Percentiles rank a stretch among this genome's conserved stretches.
phyloP scores from a whole-genome alignment of 2,113 vertebrate genomes.

The Brachyistius frenatus region DNA sequence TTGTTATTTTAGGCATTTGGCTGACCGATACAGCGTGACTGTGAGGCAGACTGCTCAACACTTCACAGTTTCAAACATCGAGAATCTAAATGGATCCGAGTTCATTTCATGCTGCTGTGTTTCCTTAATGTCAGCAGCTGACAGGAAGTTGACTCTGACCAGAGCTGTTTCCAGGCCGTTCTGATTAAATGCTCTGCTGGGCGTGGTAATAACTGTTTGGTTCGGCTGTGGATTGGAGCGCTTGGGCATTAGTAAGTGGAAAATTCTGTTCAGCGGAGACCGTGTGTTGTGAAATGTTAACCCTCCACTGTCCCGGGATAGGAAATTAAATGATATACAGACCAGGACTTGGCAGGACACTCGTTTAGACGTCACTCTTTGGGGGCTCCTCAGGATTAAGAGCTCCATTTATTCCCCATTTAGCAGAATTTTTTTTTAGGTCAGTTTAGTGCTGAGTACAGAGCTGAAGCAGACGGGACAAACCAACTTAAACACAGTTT shows the following conservation, averaged over 20 bases:
- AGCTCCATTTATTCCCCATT: background rate
- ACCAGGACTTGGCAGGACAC: too few relatives aligned
- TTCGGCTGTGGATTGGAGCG: slow-evolving; percentile 10
- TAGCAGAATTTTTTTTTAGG: background rate
- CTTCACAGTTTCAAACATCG: slow-evolving; percentile 6
- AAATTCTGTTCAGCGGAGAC: slow-evolving; percentile 41
- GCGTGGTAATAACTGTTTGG: slow-evolving; percentile 41
- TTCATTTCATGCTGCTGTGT: background rate
- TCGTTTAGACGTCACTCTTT: background rate
- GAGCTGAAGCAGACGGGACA: background rate
- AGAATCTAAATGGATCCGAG: background rate
- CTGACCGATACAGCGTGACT: too few relatives aligned
- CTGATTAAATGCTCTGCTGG: slow-evolving; percentile 37
- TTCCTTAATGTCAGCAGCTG: slow-evolving; percentile 29
- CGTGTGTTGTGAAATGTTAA: slow-evolving; percentile 29
- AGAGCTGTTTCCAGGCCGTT: background rate
- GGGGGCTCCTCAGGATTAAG: background rate
- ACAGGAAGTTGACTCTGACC: slow-evolving; percentile 7
- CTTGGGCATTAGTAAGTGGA: slow-evolving; percentile 39
- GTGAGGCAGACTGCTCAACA: too few relatives aligned
- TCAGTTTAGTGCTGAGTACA: too few relatives aligned
- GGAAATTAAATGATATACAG: background rate
- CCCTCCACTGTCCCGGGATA: slow-evolving; percentile 1
- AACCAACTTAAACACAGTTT: background rate
- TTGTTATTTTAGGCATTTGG: too few relatives aligned